Base-by-base conservation (phyloP, 2,113 vertebrate genomes). In the Chlamydotis undulata region DNA sequence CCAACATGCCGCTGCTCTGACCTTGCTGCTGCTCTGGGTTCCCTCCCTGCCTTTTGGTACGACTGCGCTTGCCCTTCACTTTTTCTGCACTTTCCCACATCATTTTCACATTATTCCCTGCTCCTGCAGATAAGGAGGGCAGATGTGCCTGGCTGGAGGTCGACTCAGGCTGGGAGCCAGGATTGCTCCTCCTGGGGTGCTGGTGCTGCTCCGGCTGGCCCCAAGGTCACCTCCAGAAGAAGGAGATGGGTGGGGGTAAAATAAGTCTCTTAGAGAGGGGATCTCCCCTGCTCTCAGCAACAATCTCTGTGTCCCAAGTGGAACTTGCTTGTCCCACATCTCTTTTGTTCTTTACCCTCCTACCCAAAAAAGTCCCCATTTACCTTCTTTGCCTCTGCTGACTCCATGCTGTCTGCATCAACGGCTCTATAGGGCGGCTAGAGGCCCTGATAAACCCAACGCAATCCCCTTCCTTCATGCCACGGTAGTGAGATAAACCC, bases 51-150 rank as follows among this genome's bases (percentile, higher is more conserved):
- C 45, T 37, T 33, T 33, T 3, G 0, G 18, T 24, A 1, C 1
- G 1, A 31, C 31, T 67, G 50, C 0, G 0, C 22, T 31, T 5
- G 8, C 21, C 13, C 28, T 31, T 83, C n/a, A 11, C 1, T 4
- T 52, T 7, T 47, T 77, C 60, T 4, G 1, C 7, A 7, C 55
- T 69, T 87, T 87, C 64, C 43, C 1, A 1, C 33, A 24, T 17
- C 5, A 2, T 56, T 90, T 55, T 21, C 41, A 68, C 14, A 1
- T 25, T 77, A 31, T 73, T 24, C 29, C 52, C 19, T 37, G 52
- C 23, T 21, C 24, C 55, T 43, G 60, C 2, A 11, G 17, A 10
- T 60, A 43, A 78, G 55, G 26, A 93, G n/a, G 39, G 25, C 0
- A 5, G 41, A n/a, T 1, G 2, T 69, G 55, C 73, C 59, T 1